Percentiles rank a stretch among this genome's conserved stretches.
These are phyloP conservation scores for Hippoglossus hippoglossus DNA, from an alignment of 2,797 vertebrate species.

Conservation along the genomic window DNA sequence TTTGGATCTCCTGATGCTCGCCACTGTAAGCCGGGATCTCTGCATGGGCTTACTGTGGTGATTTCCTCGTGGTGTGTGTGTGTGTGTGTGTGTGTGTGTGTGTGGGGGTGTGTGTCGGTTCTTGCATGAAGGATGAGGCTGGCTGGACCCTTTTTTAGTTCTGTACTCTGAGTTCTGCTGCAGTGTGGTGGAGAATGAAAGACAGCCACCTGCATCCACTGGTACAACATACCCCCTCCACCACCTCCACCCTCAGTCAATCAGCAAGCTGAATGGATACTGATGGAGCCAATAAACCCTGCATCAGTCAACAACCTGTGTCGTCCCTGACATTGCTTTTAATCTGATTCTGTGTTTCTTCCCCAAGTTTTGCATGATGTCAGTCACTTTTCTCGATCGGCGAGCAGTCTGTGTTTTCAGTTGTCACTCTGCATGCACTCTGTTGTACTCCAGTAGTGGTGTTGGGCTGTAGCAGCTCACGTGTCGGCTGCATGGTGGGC, in stretches of 20 bases:
- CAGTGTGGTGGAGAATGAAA: conserved; percentile 69
- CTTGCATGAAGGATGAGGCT: conserved; percentile 77
- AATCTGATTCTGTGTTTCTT: conserved; percentile 48
- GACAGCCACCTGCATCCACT: conserved; percentile 69
- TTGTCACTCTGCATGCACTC: conserved; percentile 72
- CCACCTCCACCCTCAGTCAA: conserved; percentile 71
- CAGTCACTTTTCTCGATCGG: conserved; percentile 44
- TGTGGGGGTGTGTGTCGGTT: conserved; percentile 46
- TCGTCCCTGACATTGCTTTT: conserved; percentile 54
- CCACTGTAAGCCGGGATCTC: conserved; percentile 66
- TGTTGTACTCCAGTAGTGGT: conserved; percentile 57
- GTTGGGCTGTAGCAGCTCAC: conserved; percentile 51
- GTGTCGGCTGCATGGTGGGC: conserved; percentile 70
- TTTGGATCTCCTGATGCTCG: conserved; percentile 49
- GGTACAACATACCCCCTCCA: conserved; percentile 44
- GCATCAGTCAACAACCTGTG: conserved; percentile 62
- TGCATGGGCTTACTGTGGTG: conserved; percentile 79
- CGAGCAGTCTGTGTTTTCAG: conserved; percentile 44
- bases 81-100: conserved; percentile 8
- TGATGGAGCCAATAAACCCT: conserved; percentile 63
- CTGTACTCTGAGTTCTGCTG: conserved; percentile 55
- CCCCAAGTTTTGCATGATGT: conserved; percentile 68
- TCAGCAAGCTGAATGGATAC: conserved; percentile 79
- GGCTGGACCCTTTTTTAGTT: conserved; percentile 54
- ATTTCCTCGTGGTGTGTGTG: conserved; percentile 38